Percentiles rank a stretch among this genome's conserved stretches.
phyloP scores from a whole-genome alignment of 2,888 invertebrate species.

The Zhengitettix transpicula region DNA sequence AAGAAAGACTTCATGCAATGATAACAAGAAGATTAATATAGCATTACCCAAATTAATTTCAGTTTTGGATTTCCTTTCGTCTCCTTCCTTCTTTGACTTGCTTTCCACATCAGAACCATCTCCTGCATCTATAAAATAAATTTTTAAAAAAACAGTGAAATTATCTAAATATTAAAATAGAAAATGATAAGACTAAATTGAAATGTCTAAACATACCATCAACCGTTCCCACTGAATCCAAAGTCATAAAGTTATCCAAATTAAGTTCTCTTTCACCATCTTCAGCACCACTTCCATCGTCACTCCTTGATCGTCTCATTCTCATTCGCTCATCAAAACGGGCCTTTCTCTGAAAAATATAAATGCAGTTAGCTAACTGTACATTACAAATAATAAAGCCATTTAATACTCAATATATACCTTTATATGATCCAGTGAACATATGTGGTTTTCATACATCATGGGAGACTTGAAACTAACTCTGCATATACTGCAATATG shows the following conservation, averaged over 20 bases:
- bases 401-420: constrained; percentile 25
- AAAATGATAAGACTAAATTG: no score
- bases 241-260: constrained; percentile 69
- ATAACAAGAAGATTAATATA: no score
- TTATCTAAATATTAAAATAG: no score
- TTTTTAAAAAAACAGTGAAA: not conserved
- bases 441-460: constrained; percentile 70
- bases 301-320: constrained; percentile 33
- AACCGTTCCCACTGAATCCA: constrained; percentile 77
- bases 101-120: constrained; percentile 31
- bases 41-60: constrained; percentile 45
- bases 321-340: constrained; percentile 24
- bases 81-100: constrained; percentile 26
- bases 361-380: not conserved
- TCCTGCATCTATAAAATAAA: constrained; percentile 27
- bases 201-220: constrained; percentile 37
- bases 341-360: constrained; percentile 35
- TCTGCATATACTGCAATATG: constrained; percentile 62
- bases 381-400: not conserved
- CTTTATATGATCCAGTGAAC: constrained; percentile 65
- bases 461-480: constrained; percentile 67
- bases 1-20: no score
- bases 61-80: constrained; percentile 28
- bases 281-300: constrained; percentile 13
- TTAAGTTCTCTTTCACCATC: constrained; percentile 52